Evolutionary conservation across 2,113 vertebrate genomes (phyloP).

Genomic region (Gymnarchus niloticus): DNA sequence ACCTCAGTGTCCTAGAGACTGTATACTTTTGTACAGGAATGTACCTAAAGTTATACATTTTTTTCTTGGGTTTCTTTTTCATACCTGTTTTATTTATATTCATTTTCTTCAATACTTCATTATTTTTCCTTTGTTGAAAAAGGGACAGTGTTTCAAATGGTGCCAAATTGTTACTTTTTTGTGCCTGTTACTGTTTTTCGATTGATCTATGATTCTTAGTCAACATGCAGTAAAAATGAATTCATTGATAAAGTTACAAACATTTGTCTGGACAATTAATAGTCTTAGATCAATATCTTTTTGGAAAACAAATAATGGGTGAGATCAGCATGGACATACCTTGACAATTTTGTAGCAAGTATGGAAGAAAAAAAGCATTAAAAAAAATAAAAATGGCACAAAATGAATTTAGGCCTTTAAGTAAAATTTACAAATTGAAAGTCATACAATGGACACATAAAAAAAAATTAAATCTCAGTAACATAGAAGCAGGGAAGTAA

Average conservation of each 20-base stretch:
- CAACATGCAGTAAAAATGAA: conserved; percentile 36
- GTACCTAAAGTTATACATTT: conserved; percentile 58
- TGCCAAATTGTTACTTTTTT: conserved; percentile 56
- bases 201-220: conserved; percentile 40
- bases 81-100: neutral
- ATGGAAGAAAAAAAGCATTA: neutral
- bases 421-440: neutral
- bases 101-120: conserved; percentile 40
- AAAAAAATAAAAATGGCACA: neutral
- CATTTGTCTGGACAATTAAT: conserved; percentile 35
- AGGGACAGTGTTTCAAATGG: conserved; percentile 52
- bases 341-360: neutral
- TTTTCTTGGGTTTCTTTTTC: conserved; percentile 27
- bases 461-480: neutral
- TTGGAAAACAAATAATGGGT: conserved; percentile 60
- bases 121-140: conserved; percentile 33
- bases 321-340: conserved; percentile 29
- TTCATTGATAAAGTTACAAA: conserved; percentile 34
- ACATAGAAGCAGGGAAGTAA: neutral
- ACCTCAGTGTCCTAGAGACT: conserved; percentile 64
- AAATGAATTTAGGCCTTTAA: neutral
- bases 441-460: neutral
- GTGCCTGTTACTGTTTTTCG: conserved; percentile 48
- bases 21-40: conserved; percentile 69
- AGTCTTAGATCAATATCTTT: conserved; percentile 46